Evolutionary conservation across 1,140 invertebrate species (phyloP).

Genomic region (Pomacea maculata): DNA sequence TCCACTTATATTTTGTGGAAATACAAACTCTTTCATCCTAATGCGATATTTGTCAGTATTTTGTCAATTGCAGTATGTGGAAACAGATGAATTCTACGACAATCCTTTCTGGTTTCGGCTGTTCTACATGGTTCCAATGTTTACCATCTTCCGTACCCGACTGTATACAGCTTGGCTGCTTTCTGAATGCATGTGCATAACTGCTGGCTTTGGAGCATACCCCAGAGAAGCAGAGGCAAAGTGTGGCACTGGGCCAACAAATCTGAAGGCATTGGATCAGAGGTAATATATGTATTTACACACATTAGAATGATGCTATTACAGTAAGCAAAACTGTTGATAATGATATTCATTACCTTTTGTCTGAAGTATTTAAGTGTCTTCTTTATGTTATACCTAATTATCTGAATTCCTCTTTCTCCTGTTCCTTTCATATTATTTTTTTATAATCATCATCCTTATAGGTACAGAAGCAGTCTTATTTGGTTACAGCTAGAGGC

Average conservation of each 20-base stretch:
- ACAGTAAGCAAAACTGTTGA: too few relatives aligned
- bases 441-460: too few relatives aligned
- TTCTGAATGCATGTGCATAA: conserved; percentile 91
- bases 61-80: conserved; percentile 55
- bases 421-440: too few relatives aligned
- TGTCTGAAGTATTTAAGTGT: too few relatives aligned
- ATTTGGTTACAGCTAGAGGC: too few relatives aligned
- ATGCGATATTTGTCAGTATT: not conserved
- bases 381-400: too few relatives aligned
- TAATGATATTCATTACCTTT: too few relatives aligned
- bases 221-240: conserved; percentile 76
- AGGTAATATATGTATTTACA: not conserved
- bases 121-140: conserved; percentile 86
- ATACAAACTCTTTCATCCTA: not conserved
- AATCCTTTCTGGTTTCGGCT: conserved; percentile 75
- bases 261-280: conserved; percentile 64
- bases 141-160: conserved; percentile 86
- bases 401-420: too few relatives aligned
- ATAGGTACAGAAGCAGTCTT: too few relatives aligned
- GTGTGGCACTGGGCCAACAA: conserved; percentile 83
- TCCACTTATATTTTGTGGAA: not conserved
- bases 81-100: conserved; percentile 62
- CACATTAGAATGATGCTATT: not conserved
- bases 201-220: conserved; percentile 90
- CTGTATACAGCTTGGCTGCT: conserved; percentile 90